Conservation (phyloP, 2,888 invertebrate genomes). For the Epinotia brunnichana region DNA sequence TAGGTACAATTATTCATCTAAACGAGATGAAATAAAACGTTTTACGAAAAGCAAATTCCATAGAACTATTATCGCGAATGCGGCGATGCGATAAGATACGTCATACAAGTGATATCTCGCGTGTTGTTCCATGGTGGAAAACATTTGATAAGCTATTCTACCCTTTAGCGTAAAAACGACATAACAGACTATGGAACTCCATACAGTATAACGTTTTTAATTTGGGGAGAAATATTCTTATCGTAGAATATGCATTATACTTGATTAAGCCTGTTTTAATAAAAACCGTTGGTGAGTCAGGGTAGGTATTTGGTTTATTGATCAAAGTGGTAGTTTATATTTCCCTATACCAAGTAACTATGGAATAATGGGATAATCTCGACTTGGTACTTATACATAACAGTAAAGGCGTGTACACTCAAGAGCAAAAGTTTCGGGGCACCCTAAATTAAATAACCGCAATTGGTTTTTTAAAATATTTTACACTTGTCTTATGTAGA, state of each 20-base stretch:
- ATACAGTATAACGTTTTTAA: background rate
- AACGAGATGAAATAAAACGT: constrained; percentile 15
- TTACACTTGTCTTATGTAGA: too few relatives aligned
- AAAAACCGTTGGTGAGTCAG: constrained; percentile 8
- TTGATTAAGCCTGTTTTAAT: constrained; percentile 11
- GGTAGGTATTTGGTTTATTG: background rate
- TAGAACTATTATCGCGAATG: constrained; percentile 25
- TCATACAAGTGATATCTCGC: constrained; percentile 24
- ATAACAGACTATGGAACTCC: background rate
- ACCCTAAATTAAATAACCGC: too few relatives aligned
- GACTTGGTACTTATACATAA: too few relatives aligned
- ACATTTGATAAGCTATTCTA: constrained; percentile 27
- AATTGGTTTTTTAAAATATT: too few relatives aligned
- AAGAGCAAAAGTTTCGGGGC: too few relatives aligned
- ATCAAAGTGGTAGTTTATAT: background rate
- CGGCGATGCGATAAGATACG: constrained; percentile 37
- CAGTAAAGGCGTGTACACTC: too few relatives aligned
- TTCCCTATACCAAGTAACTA: background rate
- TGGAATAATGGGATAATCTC: background rate
- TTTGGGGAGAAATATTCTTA: background rate
- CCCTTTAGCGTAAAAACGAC: background rate
- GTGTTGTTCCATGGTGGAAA: constrained; percentile 30
- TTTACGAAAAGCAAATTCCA: constrained; percentile 29
- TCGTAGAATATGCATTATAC: constrained; percentile 13
- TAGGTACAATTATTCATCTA: background rate